Evolutionary conservation across 2,888 invertebrate species (phyloP).

Genomic region (Tillus elongatus): DNA sequence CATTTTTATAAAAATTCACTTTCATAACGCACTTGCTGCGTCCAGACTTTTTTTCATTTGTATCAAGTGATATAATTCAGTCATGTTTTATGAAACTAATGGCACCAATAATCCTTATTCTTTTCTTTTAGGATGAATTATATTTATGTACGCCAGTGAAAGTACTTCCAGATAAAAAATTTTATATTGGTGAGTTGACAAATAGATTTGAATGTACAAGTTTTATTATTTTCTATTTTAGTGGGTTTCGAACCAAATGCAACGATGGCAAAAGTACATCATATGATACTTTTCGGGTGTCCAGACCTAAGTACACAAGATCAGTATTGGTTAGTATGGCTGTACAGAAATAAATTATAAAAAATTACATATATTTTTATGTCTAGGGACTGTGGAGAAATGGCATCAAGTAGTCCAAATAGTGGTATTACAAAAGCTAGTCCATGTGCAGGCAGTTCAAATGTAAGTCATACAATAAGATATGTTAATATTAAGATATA

Average conservation of each 20-base stretch:
- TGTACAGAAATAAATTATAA: not conserved
- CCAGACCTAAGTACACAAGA: conserved; percentile 64
- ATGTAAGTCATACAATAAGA: no score
- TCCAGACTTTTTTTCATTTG: no score
- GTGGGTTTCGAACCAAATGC: conserved; percentile 90
- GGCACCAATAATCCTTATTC: no score
- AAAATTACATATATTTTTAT: not conserved
- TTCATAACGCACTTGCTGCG: no score
- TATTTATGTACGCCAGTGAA: conserved; percentile 87
- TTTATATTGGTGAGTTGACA: conserved; percentile 65
- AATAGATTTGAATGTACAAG: no score
- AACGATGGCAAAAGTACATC: conserved; percentile 83
- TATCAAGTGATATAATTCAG: no score
- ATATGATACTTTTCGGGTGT: conserved; percentile 89
- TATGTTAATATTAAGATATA: no score
- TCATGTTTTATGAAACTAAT: no score
- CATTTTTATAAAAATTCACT: no score
- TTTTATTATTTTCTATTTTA: no score
- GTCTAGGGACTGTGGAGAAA: conserved; percentile 1
- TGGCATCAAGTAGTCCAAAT: not conserved
- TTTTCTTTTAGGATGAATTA: conserved; percentile 69
- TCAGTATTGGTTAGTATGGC: conserved; percentile 62
- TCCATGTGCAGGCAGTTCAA: not conserved
- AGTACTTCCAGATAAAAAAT: conserved; percentile 63
- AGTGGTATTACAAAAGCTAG: not conserved